phyloP scores from a whole-genome alignment of 2,113 vertebrate genomes.

The Thamnophis sirtalis region DNA sequence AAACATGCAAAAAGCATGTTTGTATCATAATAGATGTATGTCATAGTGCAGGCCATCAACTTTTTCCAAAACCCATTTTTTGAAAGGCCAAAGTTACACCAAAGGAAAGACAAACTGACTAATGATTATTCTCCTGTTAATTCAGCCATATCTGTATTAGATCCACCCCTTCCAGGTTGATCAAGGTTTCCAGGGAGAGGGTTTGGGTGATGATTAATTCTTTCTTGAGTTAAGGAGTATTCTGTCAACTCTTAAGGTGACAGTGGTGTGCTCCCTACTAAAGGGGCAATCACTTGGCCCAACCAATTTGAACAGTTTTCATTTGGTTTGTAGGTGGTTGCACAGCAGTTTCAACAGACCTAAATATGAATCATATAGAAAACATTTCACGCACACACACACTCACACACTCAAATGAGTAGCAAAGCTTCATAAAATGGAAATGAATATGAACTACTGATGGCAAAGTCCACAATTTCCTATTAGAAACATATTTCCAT shows the following conservation, averaged over 20 bases:
- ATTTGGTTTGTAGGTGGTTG: background rate
- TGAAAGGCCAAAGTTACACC: background rate
- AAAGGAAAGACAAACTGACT: background rate
- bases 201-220: background rate
- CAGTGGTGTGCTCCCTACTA: background rate
- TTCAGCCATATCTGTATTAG: background rate
- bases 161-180: background rate
- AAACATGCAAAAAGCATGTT: background rate
- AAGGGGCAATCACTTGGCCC: background rate
- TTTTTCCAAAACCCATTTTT: background rate
- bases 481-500: background rate
- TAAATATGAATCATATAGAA: conserved; percentile 8
- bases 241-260: background rate
- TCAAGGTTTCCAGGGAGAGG: background rate
- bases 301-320: background rate
- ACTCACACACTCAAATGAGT: background rate
- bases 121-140: background rate
- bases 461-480: background rate
- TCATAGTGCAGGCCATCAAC: background rate
- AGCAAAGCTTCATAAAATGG: conserved; percentile 7
- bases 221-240: background rate
- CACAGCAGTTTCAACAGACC: background rate
- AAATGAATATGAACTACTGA: background rate
- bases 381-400: background rate
- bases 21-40: background rate